Evolutionary conservation across 2,888 invertebrate species (phyloP), one percentile per base, ranked within the genome.

Genomic region (Junonia oenone): DNA sequence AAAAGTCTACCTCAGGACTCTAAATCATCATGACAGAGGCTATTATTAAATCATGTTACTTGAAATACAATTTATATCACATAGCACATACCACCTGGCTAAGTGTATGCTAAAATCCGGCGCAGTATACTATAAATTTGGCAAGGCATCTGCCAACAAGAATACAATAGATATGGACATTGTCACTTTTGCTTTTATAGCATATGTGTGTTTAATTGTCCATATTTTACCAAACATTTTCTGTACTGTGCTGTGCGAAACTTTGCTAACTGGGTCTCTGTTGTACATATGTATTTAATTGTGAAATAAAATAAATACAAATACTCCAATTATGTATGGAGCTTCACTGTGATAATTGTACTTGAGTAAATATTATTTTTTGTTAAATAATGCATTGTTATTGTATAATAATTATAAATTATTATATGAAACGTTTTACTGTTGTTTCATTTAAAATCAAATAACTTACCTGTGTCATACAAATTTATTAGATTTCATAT

Each of bases 1-100:
- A 80, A 75, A 67, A 58, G 52, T 53, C 46, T 62, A 6, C 13
- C 71, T 26, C 40, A 49, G 13, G 62, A 58, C 2, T 13, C 31
- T 9, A 51, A 51, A 29, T 50, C 27, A 9, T 27, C 17, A 31
- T 49, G 29, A 45, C 19, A 38, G 19, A 11, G 11, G 15, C 14
- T 8, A 19, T 26, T 11, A 43, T 26, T 15, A 13, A 11, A 17
- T 27, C 6, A 27, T 17, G 13, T 37, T 2, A 50, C 2, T 8
- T 35, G 13, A 3, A 29, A 46, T n/a, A 26, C 22, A 22, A 37
- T 47, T 38, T 13, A 43, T 43, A 13, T 22, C 26, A 13, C n/a
- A 43, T 43, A 22, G 43, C 22, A 26, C 13, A 43, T 22, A 19
- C 6, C 38, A 38, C 22, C 22, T 22, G 22, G 22, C 22, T 3